These are phyloP conservation scores for Venusia cambrica DNA, from an alignment of 2,888 invertebrate species.

Conservation along the genomic window DNA sequence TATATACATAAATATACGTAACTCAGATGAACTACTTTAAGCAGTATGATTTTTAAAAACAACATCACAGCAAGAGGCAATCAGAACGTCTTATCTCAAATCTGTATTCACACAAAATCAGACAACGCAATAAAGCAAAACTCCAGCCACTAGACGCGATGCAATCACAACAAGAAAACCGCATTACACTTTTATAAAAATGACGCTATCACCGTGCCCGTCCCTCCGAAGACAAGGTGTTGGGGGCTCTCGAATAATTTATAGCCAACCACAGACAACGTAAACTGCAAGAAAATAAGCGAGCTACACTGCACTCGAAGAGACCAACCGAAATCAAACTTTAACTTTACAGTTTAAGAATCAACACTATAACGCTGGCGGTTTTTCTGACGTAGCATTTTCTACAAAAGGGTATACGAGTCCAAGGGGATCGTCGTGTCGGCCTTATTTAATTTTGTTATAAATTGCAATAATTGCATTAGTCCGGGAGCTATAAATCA, in stretches of 20 bases:
- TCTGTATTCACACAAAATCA: conserved; percentile 1
- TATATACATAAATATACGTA: too few relatives aligned
- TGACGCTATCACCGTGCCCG: conserved; percentile 65
- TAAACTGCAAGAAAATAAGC: conserved; percentile 75
- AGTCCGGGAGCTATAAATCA: conserved; percentile 66
- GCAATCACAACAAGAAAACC: conserved; percentile 72
- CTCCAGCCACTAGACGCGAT: conserved; percentile 34
- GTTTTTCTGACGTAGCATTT: conserved; percentile 50
- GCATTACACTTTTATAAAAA: conserved; percentile 78
- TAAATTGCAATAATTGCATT: conserved; percentile 80
- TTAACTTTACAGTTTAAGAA: conserved; percentile 50
- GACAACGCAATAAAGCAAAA: conserved; percentile 12
- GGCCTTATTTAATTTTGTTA: conserved; percentile 77
- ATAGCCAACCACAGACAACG: conserved; percentile 72
- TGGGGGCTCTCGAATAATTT: conserved; percentile 73
- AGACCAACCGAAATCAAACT: conserved; percentile 47
- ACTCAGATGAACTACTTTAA: too few relatives aligned
- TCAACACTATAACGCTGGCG: conserved; percentile 43
- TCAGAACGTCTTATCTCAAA: conserved; percentile 7
- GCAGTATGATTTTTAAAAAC: too few relatives aligned
- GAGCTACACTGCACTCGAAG: conserved; percentile 56
- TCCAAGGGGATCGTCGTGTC: conserved; percentile 55
- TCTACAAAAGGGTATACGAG: conserved; percentile 60
- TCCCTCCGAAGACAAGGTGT: conserved; percentile 64
- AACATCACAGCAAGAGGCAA: too few relatives aligned